Base-by-base conservation (phyloP, 2,888 invertebrate genomes). In the Melangyna quadrimaculata region DNA sequence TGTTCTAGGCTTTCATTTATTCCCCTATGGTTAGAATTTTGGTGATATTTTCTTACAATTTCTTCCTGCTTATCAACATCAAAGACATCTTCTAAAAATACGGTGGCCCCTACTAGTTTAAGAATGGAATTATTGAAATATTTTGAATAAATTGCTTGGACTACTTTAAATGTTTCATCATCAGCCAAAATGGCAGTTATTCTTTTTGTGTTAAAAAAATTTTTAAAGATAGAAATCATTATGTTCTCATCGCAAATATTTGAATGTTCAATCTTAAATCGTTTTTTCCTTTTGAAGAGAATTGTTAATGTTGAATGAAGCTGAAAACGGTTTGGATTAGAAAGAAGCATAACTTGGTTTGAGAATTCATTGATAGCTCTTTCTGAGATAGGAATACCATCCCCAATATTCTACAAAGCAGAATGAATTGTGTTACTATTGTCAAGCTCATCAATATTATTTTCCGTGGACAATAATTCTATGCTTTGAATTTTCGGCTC, bases 11-110 rank as follows among this genome's bases (percentile, higher is more conserved):
- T 37, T 51, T 77, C 81, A 12, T 35, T 19, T n/a, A 65, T 70
- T 2, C 75, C 71, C 29, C 75, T 51, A 24, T 81, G 70, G 53
- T 73, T 57, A 14, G 22, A 65, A 48, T 51, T 73, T 14, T 22
- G 9, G 14, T 73, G 73, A 19, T 79, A 73, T 1, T 67, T n/a
- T 14, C 17, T 29, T 8, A 72, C 19, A 7, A 75, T 12, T 48
- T 80, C 19, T 24, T 79, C 55, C 5, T 72, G 75, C 27, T 65
- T 37, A 37, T 37, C 14, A 37, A 37, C 32, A 37, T 72, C 72
- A 0, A 27, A 37, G 4, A 14, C 37, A 37, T 37, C 12, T 37
- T 37, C 37, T 17, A 53, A 6, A 9, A 51, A 3, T 2, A n/a
- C 2, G 12, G 35, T 83, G 51, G 69, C 48, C 14, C 79, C 35